phyloP scores from a whole-genome alignment of 1,140 invertebrate species.

The Lasaia peninsularis region DNA sequence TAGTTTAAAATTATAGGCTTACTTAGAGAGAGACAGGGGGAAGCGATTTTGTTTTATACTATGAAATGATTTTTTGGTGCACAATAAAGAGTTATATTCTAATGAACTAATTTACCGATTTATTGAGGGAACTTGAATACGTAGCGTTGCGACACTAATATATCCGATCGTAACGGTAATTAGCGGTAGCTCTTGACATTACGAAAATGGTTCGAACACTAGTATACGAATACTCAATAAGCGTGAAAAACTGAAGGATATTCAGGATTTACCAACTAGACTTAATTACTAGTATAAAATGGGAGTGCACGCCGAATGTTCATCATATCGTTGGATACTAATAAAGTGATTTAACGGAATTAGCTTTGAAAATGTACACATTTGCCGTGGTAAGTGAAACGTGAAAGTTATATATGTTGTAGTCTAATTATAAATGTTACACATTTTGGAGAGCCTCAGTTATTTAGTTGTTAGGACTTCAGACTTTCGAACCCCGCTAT shows the following conservation, averaged over 20 bases:
- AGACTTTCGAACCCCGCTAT: no score
- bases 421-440: no score
- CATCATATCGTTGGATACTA: not conserved
- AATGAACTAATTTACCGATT: not conserved
- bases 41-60: no score
- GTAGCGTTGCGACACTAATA: not conserved
- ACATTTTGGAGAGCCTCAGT: no score
- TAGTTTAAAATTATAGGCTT: no score
- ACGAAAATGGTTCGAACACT: constrained; percentile 46
- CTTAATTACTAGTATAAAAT: constrained; percentile 42
- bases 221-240: constrained; percentile 59
- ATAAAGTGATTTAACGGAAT: constrained; percentile 4
- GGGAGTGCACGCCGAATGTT: constrained; percentile 21
- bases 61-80: no score
- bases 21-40: no score
- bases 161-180: constrained; percentile 18
- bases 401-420: not conserved
- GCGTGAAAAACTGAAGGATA: constrained; percentile 61
- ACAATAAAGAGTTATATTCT: no score
- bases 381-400: constrained; percentile 21
- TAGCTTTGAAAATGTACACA: constrained; percentile 46
- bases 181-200: constrained; percentile 42
- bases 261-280: constrained; percentile 45
- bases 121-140: not conserved
- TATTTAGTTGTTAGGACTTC: no score